Base-by-base conservation (phyloP, 23 tunicate genomes). In the Botrylloides violaceus region DNA sequence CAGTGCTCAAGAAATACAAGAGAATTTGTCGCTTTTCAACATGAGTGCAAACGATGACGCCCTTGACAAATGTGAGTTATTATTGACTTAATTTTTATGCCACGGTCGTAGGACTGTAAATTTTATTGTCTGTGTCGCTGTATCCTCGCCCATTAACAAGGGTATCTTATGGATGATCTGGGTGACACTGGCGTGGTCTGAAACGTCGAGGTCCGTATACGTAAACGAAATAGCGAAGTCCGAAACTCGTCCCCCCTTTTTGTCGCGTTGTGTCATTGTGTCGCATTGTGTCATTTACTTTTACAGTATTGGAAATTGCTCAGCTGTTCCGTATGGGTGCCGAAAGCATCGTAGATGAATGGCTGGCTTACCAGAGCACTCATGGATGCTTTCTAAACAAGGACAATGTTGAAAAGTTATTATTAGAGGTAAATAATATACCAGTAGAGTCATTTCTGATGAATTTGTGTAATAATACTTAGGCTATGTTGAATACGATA, bases 341-440 rank as follows among this genome's bases (percentile, higher is more conserved):
- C 0, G 85, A 80, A 34, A 49, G 65, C 2, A 15, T 86, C 20
- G 81, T 80, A 1, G 70, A 86, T 59, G 94, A 86, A 70, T 86
- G 94, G 94, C 58, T 86, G 43, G 94, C 94, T 47, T 86, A 66
- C 43, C 85, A 80, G 43, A 86, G 94, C 55, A 80, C 81, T 50
- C 77, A 85, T 56, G 65, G 71, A 4, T 68, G 74, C 57, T 1
- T 21, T 27, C n/a, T 68, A 56, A 68, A n/a, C n/a, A 39, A 32
- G 19, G 58, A 39, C 0, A 43, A 36, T 68, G 49, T 68, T 37
- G 74, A 68, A 20, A 68, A 68, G 37, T 30, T 68, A 20, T 56
- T 68, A 5, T 9, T 37, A 36, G 74, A 68, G 58, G 74, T 68
- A 23, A 9, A 15, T 15, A 43, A 43, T n/a, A n/a, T n/a, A n/a